Evolutionary conservation across 2,113 vertebrate species (phyloP).

Genomic region (Thunnus maccoyii): DNA sequence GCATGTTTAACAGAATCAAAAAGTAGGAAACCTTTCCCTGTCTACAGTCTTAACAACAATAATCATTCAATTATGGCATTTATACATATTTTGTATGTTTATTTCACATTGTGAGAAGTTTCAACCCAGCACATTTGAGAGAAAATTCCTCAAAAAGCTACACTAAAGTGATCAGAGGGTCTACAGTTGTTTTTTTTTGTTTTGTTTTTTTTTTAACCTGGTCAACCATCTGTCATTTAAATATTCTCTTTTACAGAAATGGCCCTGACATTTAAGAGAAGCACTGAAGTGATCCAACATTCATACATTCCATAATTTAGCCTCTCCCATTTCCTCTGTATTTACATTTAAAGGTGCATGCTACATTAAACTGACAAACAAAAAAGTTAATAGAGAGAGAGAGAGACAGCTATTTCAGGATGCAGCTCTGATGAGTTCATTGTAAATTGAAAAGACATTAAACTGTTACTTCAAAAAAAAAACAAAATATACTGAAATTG

Average conservation of each 20-base stretch:
- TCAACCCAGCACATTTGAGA: neutral
- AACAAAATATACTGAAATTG: neutral
- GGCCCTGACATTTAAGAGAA: conserved; percentile 28
- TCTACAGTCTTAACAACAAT: neutral
- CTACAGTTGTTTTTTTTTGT: neutral
- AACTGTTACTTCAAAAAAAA: neutral
- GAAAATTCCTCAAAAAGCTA: conserved; percentile 31
- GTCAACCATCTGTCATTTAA: conserved; percentile 10
- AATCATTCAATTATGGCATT: neutral
- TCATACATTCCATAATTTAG: conserved; percentile 31
- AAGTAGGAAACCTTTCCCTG: too few relatives aligned
- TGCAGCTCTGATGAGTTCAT: neutral
- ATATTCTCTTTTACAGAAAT: conserved; percentile 22
- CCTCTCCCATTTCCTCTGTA: conserved; percentile 3
- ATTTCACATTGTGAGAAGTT: conserved; percentile 34
- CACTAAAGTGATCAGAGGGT: conserved; percentile 6
- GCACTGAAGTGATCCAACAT: conserved; percentile 46
- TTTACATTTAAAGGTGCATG: conserved; percentile 31
- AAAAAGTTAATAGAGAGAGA: neutral
- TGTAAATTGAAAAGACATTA: conserved; percentile 23
- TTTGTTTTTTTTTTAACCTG: neutral
- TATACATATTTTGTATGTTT: conserved; percentile 43
- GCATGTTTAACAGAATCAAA: too few relatives aligned
- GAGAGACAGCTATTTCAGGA: neutral
- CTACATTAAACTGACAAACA: conserved; percentile 6